These are phyloP conservation scores for Epizoanthus fatuus DNA, from an alignment of 92 coral and sea anemone genomes.

Conservation along the genomic window DNA sequence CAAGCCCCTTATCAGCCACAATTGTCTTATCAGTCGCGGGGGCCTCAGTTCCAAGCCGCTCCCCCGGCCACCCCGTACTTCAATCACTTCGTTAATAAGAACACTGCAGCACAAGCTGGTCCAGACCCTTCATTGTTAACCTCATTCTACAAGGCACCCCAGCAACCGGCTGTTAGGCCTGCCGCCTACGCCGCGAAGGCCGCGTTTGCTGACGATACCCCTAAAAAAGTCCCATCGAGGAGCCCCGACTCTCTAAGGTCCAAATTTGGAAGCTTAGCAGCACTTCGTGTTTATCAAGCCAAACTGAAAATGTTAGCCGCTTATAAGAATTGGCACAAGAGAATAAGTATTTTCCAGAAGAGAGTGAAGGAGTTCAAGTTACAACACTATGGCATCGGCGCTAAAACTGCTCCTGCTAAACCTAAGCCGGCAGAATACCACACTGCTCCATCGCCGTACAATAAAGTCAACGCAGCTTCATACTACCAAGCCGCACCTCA, in stretches of 20 bases:
- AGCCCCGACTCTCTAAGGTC: slow-evolving; percentile 84
- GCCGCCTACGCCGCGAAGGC: slow-evolving; percentile 41
- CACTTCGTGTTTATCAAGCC: slow-evolving; percentile 78
- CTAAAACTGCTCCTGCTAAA: slow-evolving; percentile 47
- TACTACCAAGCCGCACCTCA: slow-evolving; percentile 30
- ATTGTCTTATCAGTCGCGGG: slow-evolving; percentile 32
- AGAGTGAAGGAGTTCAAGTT: slow-evolving; percentile 77
- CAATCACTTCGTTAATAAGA: slow-evolving; percentile 31
- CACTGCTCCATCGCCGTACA: slow-evolving; percentile 15
- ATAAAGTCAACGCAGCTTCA: neutral
- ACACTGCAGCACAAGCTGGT: slow-evolving; percentile 12
- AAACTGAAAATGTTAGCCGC: slow-evolving; percentile 94
- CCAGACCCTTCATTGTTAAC: slow-evolving; percentile 21
- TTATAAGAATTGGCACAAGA: slow-evolving; percentile 87
- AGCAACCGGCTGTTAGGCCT: slow-evolving; percentile 42
- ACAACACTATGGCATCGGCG: slow-evolving; percentile 50
- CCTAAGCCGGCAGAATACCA: slow-evolving; percentile 60
- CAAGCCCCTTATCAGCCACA: slow-evolving; percentile 55
- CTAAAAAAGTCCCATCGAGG: slow-evolving; percentile 40
- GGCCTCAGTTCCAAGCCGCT: slow-evolving; percentile 2
- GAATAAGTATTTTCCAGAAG: slow-evolving; percentile 47
- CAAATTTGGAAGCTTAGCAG: slow-evolving; percentile 84
- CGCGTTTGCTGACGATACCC: slow-evolving; percentile 1
- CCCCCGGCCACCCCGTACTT: slow-evolving; percentile 33
- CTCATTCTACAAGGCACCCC: slow-evolving; percentile 50